phyloP scores from a whole-genome alignment of 2,113 vertebrate genomes.

The Phrynocephalus versicolor region DNA sequence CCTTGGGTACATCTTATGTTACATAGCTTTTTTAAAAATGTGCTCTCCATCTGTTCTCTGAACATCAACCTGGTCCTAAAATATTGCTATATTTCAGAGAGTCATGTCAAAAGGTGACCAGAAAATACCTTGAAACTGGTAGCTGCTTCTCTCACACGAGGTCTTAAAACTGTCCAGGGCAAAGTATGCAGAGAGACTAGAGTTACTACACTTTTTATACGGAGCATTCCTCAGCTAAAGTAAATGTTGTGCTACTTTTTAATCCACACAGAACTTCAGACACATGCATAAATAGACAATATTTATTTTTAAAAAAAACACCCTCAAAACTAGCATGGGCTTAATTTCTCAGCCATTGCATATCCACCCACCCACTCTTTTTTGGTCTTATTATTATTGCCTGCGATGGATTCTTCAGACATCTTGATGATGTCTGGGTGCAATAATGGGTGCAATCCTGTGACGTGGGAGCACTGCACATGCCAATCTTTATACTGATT shows the following conservation, averaged over 20 bases:
- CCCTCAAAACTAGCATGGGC: background rate
- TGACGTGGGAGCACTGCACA: background rate
- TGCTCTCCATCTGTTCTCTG: background rate
- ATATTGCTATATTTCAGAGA: background rate
- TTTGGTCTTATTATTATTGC: background rate
- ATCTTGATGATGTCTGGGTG: background rate
- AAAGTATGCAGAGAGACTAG: background rate
- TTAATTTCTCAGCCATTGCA: background rate
- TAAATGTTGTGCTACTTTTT: no score
- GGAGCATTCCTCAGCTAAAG: background rate
- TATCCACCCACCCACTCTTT: background rate
- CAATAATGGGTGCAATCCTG: background rate
- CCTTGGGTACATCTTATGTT: background rate
- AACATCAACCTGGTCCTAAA: background rate
- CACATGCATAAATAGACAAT: conserved; percentile 7
- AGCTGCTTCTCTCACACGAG: no score
- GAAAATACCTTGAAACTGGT: conserved; percentile 5
- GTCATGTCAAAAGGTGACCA: background rate
- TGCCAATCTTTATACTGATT: background rate
- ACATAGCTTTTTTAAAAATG: background rate
- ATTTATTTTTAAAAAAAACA: conserved; percentile 56
- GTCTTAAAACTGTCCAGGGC: no score
- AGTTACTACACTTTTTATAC: background rate
- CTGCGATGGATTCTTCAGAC: background rate
- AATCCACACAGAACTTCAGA: conserved; percentile 19